Evolutionary conservation across 1,140 invertebrate genomes (phyloP).

Genomic region (Bicyclus anynana): DNA sequence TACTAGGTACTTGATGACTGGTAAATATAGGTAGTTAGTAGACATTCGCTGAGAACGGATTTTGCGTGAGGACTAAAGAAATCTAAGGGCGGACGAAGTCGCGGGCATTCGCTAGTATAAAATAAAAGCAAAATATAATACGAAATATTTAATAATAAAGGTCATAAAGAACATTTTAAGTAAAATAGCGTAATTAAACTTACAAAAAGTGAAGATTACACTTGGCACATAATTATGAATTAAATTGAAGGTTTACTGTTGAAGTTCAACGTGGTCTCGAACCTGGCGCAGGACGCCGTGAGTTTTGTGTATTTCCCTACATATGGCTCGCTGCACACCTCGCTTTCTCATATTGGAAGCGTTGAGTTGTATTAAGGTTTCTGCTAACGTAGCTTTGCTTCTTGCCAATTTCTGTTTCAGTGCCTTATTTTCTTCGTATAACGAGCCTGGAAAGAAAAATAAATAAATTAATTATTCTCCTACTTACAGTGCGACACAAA

Average conservation of each 20-base stretch:
- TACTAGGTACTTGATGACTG: too few relatives aligned
- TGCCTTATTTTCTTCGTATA: slow-evolving; percentile 78
- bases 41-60: too few relatives aligned
- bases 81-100: too few relatives aligned
- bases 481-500: neutral
- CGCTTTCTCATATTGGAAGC: slow-evolving; percentile 78
- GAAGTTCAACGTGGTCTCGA: slow-evolving; percentile 54
- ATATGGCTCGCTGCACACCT: slow-evolving; percentile 80
- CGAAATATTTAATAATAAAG: too few relatives aligned
- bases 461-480: neutral
- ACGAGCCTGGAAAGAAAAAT: slow-evolving; percentile 50
- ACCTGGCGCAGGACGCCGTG: slow-evolving; percentile 80
- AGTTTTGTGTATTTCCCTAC: slow-evolving; percentile 81
- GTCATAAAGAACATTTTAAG: neutral
- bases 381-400: slow-evolving; percentile 78
- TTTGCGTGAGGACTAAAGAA: too few relatives aligned
- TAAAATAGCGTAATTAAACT: neutral
- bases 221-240: neutral
- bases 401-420: slow-evolving; percentile 77
- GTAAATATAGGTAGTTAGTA: too few relatives aligned
- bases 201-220: neutral
- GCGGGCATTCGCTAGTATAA: too few relatives aligned
- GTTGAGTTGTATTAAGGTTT: slow-evolving; percentile 78
- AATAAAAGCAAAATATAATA: too few relatives aligned
- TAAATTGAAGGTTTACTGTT: slow-evolving; percentile 30